Base-by-base conservation (phyloP, 1,140 invertebrate species). In the Zaprionus vittiger region DNA sequence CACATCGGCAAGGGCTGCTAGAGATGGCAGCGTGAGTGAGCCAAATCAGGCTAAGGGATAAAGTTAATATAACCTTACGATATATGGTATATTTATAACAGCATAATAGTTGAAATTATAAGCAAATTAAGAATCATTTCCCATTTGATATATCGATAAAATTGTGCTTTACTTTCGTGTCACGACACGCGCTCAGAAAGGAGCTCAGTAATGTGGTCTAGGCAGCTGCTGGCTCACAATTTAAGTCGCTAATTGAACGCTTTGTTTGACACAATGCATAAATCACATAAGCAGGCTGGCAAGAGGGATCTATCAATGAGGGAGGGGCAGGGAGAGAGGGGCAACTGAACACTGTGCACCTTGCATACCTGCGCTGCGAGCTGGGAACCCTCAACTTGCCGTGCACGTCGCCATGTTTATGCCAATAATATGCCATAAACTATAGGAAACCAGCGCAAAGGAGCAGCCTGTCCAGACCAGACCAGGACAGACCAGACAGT, bases 231-330 rank as follows among this genome's bases (percentile, higher is more conserved):
- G 38, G 22, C 57, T 78, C 83, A 81, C 91, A 92, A 89, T 83
- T 92, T 87, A 91, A 89, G 82, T 83, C 84, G 81, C 91, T 92
- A 92, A 92, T 92, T 92, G 87, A 92, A 92, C 87, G 91, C 91
- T 92, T 92, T 76, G 86, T 67, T 74, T 80, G 91, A 91, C 91
- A 92, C 91, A 77, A 90, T 54, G 75, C 80, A 92, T 92, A 92
- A 92, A 92, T 92, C 91, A 92, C 89, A 83, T 64, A 79, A 82
- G 11, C 24, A 37, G 52, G 15, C 17, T 22, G 22, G 41, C 9
- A 55, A 22, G 24, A 14, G 44, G 20, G 3, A 55, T 55, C 52
- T 15, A 24, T 9, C 49, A 20, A 61, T 6, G 24, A 44, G 20
- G 6, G n/a, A 17, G 17, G 38, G 72, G 79, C 69, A 41, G 44